phyloP scores from a whole-genome alignment of 2,113 vertebrate species.

The Calypte anna region DNA sequence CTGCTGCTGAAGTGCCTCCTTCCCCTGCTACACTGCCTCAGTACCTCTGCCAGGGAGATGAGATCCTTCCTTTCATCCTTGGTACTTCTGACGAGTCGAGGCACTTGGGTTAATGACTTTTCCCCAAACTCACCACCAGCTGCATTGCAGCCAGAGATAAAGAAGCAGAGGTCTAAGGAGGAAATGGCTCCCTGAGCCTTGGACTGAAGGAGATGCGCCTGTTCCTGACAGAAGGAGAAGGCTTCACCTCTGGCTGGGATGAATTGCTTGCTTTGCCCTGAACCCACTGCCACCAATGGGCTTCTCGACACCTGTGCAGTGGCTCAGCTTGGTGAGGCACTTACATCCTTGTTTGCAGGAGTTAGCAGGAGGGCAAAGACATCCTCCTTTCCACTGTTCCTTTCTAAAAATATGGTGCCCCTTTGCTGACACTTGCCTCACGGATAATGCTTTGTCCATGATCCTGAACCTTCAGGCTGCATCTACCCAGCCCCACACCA shows the following conservation, averaged over 20 bases:
- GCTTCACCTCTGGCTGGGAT: neutral
- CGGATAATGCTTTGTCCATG: neutral
- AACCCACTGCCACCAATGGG: neutral
- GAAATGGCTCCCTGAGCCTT: constrained; percentile 51
- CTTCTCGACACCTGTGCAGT: neutral
- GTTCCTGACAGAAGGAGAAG: neutral
- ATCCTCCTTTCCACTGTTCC: neutral
- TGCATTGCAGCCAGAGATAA: neutral
- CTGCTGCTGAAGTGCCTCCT: neutral
- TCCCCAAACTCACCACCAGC: neutral
- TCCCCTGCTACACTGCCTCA: neutral
- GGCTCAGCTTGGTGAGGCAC: neutral
- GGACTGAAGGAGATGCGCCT: neutral
- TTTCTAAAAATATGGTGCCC: neutral
- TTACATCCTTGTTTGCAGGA: fast-evolving
- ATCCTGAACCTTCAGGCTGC: neutral
- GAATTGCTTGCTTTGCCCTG: neutral
- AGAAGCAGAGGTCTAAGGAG: neutral
- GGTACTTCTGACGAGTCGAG: neutral
- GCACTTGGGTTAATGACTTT: constrained; percentile 21
- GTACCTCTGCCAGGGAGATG: neutral
- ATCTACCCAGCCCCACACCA: neutral
- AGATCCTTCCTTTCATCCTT: neutral
- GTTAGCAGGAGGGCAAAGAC: neutral
- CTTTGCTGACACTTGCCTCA: neutral